A percentile compares a stretch with the other conserved stretches of the same genome.
These are phyloP conservation scores for Callipepla squamata DNA, from an alignment of 2,113 vertebrate genomes.

Conservation along the genomic window DNA sequence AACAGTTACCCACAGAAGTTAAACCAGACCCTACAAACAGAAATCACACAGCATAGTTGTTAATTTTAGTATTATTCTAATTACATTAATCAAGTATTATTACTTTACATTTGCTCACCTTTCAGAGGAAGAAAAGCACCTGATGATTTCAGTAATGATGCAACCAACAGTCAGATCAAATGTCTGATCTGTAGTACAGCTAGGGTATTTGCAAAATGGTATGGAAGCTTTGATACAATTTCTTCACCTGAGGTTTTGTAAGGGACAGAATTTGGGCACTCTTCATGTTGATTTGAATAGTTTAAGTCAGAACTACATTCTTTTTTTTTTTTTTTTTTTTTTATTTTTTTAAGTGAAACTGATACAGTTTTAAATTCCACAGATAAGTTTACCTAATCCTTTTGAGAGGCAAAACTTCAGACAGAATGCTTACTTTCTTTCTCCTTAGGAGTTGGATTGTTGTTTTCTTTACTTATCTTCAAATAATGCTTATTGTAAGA, in stretches of 20 bases:
- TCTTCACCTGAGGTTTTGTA: background rate
- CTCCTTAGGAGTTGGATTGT: background rate
- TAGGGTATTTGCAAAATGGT: background rate
- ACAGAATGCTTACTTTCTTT: background rate
- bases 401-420: background rate
- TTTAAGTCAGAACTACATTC: background rate
- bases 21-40: background rate
- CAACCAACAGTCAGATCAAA: background rate
- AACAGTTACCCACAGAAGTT: background rate
- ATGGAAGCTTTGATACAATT: background rate
- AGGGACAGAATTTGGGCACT: background rate
- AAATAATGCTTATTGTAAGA: background rate
- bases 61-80: constrained; percentile 1
- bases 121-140: background rate
- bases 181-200: background rate
- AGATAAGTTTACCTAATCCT: background rate
- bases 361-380: background rate
- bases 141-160: background rate
- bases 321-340: background rate
- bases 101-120: background rate
- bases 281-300: background rate
- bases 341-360: background rate
- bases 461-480: background rate
- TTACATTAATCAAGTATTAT: background rate
- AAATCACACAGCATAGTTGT: background rate